Evolutionary conservation across 2,113 vertebrate species (phyloP).

Genomic region (Morone saxatilis): DNA sequence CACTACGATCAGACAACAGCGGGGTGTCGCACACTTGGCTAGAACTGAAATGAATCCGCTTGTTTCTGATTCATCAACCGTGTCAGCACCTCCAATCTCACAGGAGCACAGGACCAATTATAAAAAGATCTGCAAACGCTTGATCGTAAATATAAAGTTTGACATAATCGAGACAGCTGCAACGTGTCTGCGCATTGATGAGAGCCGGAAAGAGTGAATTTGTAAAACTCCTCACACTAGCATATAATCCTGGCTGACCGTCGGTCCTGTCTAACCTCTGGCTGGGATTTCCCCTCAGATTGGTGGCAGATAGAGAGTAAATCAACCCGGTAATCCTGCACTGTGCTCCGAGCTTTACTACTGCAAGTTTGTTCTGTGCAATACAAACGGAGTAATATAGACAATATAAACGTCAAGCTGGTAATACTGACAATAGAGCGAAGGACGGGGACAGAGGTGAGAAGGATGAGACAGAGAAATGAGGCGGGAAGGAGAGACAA

Average conservation of each 20-base stretch:
- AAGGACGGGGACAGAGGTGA: neutral
- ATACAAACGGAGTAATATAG: constrained; percentile 26
- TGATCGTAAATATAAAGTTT: constrained; percentile 12
- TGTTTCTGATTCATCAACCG: constrained; percentile 11
- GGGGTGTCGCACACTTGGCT: neutral
- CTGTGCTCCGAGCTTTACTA: neutral
- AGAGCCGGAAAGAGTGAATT: neutral
- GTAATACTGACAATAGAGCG: neutral
- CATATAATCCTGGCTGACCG: constrained; percentile 42
- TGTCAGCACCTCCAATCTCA: constrained; percentile 19
- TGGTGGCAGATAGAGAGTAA: constrained; percentile 21
- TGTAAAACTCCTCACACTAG: constrained; percentile 38
- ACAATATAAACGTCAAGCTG: neutral
- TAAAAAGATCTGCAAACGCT: constrained; percentile 16
- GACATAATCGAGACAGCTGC: constrained; percentile 23
- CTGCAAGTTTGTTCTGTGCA: constrained; percentile 9
- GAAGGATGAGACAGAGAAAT: neutral
- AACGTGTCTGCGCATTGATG: constrained; percentile 27
- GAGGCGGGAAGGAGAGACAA: neutral
- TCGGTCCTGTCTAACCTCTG: constrained; percentile 16
- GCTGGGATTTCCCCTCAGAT: constrained; percentile 40
- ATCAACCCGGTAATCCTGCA: constrained; percentile 45
- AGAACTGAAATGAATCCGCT: constrained; percentile 6
- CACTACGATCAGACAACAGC: neutral
- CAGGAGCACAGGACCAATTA: constrained; percentile 15